Conservation (phyloP, 2,797 vertebrate species). For the Chlorospingus flavigularis region DNA sequence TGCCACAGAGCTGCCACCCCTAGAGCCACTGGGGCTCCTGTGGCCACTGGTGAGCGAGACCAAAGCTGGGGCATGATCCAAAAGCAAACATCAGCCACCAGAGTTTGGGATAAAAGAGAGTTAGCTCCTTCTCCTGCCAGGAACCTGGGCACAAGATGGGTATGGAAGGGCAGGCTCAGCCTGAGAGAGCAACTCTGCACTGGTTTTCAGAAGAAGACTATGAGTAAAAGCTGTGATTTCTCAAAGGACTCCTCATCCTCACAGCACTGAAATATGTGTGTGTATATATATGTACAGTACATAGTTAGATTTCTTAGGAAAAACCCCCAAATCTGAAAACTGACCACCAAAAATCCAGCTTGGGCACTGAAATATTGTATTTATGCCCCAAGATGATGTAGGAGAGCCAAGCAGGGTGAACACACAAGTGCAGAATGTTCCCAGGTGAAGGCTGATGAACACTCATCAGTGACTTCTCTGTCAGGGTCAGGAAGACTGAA, state of each 20-base stretch:
- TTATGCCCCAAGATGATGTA: background rate
- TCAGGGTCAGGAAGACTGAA: background rate
- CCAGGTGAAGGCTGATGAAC: background rate
- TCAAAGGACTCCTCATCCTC: background rate
- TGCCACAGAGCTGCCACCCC: background rate
- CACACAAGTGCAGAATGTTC: background rate
- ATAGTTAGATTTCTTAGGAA: background rate
- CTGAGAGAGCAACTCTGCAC: background rate
- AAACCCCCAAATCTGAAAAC: background rate
- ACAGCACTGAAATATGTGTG: background rate
- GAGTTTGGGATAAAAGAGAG: background rate
- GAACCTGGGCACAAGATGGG: background rate
- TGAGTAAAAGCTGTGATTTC: background rate
- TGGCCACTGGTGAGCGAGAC: background rate
- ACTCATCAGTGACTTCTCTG: background rate
- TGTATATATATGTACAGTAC: rapidly evolving
- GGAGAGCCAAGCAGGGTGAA: background rate
- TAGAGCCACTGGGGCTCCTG: background rate
- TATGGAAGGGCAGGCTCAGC: background rate
- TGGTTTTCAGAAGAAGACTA: background rate
- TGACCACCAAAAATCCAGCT: background rate
- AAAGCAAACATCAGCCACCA: background rate
- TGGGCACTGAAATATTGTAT: background rate
- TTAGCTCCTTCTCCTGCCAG: background rate
- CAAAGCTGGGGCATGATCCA: background rate